These are phyloP conservation scores for Spodoptera frugiperda DNA, from an alignment of 1,140 invertebrate species.

Conservation along the genomic window DNA sequence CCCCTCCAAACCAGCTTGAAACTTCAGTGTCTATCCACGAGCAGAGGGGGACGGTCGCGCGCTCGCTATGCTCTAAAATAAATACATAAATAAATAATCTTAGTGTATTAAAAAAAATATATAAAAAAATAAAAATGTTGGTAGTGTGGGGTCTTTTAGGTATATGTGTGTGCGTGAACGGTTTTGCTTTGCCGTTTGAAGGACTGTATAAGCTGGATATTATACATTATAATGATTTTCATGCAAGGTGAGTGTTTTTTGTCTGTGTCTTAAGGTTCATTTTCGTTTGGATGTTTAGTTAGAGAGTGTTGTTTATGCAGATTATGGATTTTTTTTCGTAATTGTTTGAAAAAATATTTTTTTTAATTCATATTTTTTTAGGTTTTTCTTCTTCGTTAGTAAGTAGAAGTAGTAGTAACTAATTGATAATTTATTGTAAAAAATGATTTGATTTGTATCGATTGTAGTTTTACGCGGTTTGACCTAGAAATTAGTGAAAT, in stretches of 20 bases:
- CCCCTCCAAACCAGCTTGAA: not conserved
- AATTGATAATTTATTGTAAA: too few relatives aligned
- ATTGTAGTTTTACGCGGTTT: too few relatives aligned
- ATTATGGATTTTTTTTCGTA: too few relatives aligned
- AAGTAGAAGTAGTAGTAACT: too few relatives aligned
- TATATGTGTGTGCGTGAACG: not conserved
- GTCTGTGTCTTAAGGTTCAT: not conserved
- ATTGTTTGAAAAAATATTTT: too few relatives aligned
- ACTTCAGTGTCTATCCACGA: not conserved
- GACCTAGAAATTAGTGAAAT: not conserved
- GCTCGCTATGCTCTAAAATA: slow-evolving; percentile 5
- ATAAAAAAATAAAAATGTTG: slow-evolving; percentile 30
- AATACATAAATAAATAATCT: slow-evolving; percentile 3
- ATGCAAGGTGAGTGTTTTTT: slow-evolving; percentile 71
- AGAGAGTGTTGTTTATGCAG: too few relatives aligned
- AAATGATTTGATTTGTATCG: too few relatives aligned
- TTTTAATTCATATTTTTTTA: too few relatives aligned
- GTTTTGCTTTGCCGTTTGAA: slow-evolving; percentile 73
- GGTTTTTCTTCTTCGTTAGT: too few relatives aligned
- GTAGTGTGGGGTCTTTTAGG: not conserved
- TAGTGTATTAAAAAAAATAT: not conserved
- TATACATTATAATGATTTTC: slow-evolving; percentile 80
- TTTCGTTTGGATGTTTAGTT: not conserved
- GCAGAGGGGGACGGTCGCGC: not conserved
- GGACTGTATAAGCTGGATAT: slow-evolving; percentile 75